Evolutionary conservation across 92 coral and sea anemone species (phyloP), one percentile per base, ranked within the genome.

Genomic region (Palythoa heliodiscus): DNA sequence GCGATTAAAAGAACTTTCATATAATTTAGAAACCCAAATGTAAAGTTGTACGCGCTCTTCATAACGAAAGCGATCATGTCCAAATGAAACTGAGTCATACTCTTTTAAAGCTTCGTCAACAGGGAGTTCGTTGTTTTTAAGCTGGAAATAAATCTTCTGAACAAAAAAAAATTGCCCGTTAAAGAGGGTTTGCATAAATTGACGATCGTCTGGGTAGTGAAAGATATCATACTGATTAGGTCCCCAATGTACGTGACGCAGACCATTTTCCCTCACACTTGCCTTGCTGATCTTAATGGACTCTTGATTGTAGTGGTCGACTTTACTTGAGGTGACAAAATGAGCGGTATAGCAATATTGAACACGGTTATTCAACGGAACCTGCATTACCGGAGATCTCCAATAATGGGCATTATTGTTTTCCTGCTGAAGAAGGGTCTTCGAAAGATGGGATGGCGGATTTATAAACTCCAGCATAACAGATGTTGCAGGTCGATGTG

Each of bases 211-310:
- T 0, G 89, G 87, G 0, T 47, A 7, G 71, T 68, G 89, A 82
- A 93, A 92, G 40, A 90, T 85, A 73, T 93, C 95, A 76, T 84
- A 92, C 53, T 95, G 98, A 52, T 83, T 78, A 3, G 4, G 72
- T 1, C 91, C 71, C 17, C n/a, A 7, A 19, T 50, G 64, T 4
- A 89, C 16, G 0, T 19, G 17, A 52, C 76, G 87, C 10, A 0
- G 20, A 3, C 3, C 0, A 39, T n/a, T 79, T 1, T 64, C 60
- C 79, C 76, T 37, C 57, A 11, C n/a, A 71, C 85, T 14, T 16
- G 13, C 70, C 78, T 58, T 57, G 2, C 4, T 24, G 52, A 68
- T 37, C 11, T 19, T 24, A 20, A 76, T 7, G 83, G 87, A 22
- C 0, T 39, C 48, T 13, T 86, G 39, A 6, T n/a, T 25, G 55